A percentile compares a stretch with the other conserved stretches of the same genome.
phyloP scores from a whole-genome alignment of 2,797 vertebrate species.

The Cuniculus paca region DNA sequence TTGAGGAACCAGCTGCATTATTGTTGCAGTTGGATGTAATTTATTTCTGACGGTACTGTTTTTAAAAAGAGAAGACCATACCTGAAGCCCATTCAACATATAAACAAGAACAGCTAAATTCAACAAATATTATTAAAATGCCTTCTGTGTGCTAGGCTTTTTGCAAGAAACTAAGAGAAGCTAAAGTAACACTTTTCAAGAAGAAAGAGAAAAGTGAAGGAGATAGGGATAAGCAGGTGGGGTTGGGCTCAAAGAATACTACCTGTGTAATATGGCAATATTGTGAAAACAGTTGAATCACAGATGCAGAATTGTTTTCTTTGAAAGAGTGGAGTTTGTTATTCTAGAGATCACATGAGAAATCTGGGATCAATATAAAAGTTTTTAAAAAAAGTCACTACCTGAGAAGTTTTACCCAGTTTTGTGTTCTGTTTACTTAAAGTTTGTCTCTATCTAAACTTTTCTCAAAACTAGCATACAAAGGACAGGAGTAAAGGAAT shows the following conservation, averaged over 20 bases:
- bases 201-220: constrained; percentile 24
- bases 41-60: neutral
- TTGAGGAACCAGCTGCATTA: neutral
- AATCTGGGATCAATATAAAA: neutral
- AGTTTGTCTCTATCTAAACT: neutral
- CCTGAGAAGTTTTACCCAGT: neutral
- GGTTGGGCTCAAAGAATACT: neutral
- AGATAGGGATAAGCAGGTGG: neutral
- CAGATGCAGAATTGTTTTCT: neutral
- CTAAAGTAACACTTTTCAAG: neutral
- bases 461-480: constrained; percentile 24
- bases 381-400: neutral
- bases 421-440: constrained; percentile 35
- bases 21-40: neutral
- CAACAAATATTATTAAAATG: constrained; percentile 14
- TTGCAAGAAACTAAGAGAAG: neutral
- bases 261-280: neutral
- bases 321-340: neutral
- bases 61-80: neutral
- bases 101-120: constrained; percentile 29
- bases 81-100: neutral
- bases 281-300: neutral
- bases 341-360: constrained; percentile 35
- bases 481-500: neutral
- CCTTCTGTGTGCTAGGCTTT: neutral